Evolutionary conservation across 2,888 invertebrate species (phyloP).

Genomic region (Macrosoma leucophasiata): DNA sequence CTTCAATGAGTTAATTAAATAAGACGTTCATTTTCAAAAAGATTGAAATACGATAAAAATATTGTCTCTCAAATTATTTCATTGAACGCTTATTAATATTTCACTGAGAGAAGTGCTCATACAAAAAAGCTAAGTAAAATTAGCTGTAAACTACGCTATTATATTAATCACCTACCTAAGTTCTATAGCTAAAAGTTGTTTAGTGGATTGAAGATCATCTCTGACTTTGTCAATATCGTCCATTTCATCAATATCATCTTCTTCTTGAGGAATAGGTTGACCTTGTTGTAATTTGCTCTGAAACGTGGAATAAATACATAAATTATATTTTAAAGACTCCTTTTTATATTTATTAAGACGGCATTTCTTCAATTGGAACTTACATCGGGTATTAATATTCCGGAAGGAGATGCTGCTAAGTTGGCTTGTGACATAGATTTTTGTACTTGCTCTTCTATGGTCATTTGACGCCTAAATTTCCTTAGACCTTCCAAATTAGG

Average conservation of each 20-base stretch:
- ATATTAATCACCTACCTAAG: conserved; percentile 72
- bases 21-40: no score
- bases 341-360: not conserved
- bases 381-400: conserved; percentile 51
- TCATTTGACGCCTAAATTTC: conserved; percentile 92
- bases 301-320: not conserved
- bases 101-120: no score
- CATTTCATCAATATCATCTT: conserved; percentile 87
- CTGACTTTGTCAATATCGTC: conserved; percentile 94
- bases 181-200: conserved; percentile 92
- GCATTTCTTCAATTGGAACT: conserved; percentile 9
- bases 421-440: conserved; percentile 84
- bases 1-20: no score
- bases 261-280: conserved; percentile 58
- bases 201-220: conserved; percentile 93
- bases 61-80: no score
- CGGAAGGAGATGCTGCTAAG: conserved; percentile 71
- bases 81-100: no score
- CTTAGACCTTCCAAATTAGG: conserved; percentile 88
- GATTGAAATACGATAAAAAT: no score
- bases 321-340: not conserved
- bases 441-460: conserved; percentile 91
- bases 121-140: no score
- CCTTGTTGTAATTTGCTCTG: conserved; percentile 15
- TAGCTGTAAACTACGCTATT: no score